phyloP scores from a whole-genome alignment of 2,113 vertebrate species.

The Ramphastos sulfuratus region DNA sequence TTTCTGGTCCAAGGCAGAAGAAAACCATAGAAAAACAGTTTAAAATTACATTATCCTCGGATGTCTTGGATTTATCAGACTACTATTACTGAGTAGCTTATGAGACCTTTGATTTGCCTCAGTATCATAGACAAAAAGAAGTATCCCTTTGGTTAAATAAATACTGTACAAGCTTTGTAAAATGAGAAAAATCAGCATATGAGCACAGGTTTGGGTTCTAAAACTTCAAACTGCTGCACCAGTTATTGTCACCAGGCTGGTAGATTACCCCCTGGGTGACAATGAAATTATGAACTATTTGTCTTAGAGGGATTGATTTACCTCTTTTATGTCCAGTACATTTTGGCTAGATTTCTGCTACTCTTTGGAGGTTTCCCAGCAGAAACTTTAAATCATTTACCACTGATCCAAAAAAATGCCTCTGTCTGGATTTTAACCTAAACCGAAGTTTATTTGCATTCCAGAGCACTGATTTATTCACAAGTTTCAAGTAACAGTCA shows the following conservation, averaged over 20 bases:
- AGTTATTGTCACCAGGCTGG: constrained; percentile 4
- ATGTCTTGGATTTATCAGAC: constrained; percentile 48
- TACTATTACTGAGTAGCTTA: constrained; percentile 14
- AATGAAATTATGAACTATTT: constrained; percentile 53
- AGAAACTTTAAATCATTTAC: constrained; percentile 68
- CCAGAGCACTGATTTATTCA: constrained; percentile 68
- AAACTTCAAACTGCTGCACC: background rate
- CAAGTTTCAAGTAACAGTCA: constrained; percentile 50
- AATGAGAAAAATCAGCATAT: background rate
- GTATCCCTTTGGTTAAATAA: constrained; percentile 23
- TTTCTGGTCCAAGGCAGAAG: constrained; percentile 16
- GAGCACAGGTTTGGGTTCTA: background rate
- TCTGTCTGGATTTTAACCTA: constrained; percentile 59
- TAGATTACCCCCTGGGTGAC: constrained; percentile 4
- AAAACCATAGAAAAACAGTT: constrained; percentile 54
- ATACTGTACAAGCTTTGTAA: background rate
- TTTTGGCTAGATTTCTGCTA: constrained; percentile 60
- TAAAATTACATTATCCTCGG: constrained; percentile 56
- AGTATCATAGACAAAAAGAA: constrained; percentile 1
- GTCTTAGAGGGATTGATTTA: constrained; percentile 41
- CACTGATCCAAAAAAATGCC: constrained; percentile 59
- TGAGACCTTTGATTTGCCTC: constrained; percentile 25
- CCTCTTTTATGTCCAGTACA: constrained; percentile 29
- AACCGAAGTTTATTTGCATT: constrained; percentile 56
- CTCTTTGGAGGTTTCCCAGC: constrained; percentile 61